Evolutionary conservation across 2,113 vertebrate genomes (phyloP).

Genomic region (Vicugna pacos): DNA sequence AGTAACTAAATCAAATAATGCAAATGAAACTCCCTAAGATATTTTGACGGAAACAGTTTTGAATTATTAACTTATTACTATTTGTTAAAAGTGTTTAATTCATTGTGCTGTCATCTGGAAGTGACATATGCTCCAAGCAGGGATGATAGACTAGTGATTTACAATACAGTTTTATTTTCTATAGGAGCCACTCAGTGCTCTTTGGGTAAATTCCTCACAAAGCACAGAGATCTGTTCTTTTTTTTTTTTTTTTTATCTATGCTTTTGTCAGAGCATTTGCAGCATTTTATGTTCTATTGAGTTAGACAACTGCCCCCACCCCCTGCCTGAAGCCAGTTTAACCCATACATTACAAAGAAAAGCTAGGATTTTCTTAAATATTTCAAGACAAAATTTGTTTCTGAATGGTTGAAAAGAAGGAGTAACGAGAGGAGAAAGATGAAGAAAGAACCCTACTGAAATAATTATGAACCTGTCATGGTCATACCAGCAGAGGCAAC

Average conservation of each 20-base stretch:
- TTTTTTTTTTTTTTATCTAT: background rate
- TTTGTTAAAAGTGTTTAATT: slow-evolving; percentile 55
- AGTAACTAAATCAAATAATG: slow-evolving; percentile 44
- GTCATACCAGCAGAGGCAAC: background rate
- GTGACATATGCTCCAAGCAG: slow-evolving; percentile 13
- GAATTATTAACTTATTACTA: slow-evolving; percentile 38
- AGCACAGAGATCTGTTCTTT: slow-evolving; percentile 12
- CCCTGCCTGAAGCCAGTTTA: background rate
- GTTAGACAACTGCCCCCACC: background rate
- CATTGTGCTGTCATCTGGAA: background rate
- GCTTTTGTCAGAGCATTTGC: background rate
- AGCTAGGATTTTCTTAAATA: background rate
- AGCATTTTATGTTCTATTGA: background rate
- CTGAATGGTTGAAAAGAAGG: background rate
- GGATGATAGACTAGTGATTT: background rate
- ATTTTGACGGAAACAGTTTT: slow-evolving; percentile 29
- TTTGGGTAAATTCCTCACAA: background rate
- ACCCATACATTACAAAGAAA: background rate
- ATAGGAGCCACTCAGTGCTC: background rate
- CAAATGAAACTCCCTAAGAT: slow-evolving; percentile 15
- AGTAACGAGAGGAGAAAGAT: background rate
- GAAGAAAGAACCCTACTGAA: background rate
- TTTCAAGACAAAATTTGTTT: background rate
- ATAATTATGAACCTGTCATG: background rate
- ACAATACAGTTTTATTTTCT: slow-evolving; percentile 28